Conservation (phyloP, 1,140 invertebrate species). For the Sitobion miscanthi region DNA sequence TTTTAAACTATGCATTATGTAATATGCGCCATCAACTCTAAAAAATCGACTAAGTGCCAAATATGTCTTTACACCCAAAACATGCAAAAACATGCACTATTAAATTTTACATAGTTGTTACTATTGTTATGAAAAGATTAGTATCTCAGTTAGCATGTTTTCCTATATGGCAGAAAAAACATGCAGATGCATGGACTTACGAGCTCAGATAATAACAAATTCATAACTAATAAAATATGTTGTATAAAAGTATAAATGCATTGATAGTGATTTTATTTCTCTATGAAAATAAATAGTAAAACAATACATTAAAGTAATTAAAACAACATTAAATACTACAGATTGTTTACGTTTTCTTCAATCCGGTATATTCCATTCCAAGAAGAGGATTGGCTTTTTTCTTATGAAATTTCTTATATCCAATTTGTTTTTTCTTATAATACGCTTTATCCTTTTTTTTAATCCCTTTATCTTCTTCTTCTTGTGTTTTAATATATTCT, state of each 20-base stretch:
- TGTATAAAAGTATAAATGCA: neutral
- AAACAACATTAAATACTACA: neutral
- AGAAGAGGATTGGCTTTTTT: conserved; percentile 58
- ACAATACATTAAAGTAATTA: neutral
- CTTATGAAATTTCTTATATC: conserved; percentile 54
- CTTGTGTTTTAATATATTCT: conserved; percentile 50
- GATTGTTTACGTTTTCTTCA: conserved; percentile 51
- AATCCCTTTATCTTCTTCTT: conserved; percentile 45
- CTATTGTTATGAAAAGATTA: no score
- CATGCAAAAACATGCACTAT: no score
- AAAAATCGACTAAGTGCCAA: no score
- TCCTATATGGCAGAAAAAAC: no score
- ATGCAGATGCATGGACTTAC: no score
- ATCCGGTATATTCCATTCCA: conserved; percentile 59
- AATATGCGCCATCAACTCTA: no score
- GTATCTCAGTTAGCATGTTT: no score
- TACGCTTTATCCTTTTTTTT: conserved; percentile 55
- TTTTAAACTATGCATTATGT: no score
- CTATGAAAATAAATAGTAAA: neutral
- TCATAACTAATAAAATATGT: neutral
- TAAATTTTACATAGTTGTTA: no score
- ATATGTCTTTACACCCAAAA: no score
- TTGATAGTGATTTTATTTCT: neutral
- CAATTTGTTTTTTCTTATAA: conserved; percentile 38
- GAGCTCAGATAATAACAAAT: neutral